Evolutionary conservation across 2,888 invertebrate species (phyloP), one percentile per base, ranked within the genome.

Genomic region (Synergus umbraculus): DNA sequence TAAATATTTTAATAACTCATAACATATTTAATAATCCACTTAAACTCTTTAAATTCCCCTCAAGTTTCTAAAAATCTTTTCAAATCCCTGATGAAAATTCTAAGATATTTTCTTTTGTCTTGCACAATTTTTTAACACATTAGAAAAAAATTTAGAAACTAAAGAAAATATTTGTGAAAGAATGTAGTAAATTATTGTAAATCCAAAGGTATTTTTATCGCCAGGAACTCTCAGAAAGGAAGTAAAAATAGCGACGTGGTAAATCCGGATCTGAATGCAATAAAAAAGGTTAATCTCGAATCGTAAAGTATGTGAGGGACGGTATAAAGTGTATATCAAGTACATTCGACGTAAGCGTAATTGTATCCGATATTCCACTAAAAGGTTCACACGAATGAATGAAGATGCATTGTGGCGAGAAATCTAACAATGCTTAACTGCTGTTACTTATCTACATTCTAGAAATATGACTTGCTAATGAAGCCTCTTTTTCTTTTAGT

Each of bases 311-410:
- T 54, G 73, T 54, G 29, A 73, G 54, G 73, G 54, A 54, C 37
- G n/a, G 37, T 54, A 37, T 73, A 54, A 54, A 54, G 37, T 73
- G 29, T 54, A 73, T 54, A 73, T 73, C n/a, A 73, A 73, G 54
- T 22, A 54, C 10, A 54, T 54, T 73, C 41, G 49, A 69, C 29
- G 69, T 54, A 69, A 73, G 29, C 29, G 29, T 49, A 73, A 73
- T 54, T 73, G 49, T 46, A 67, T 67, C 46, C 9, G 13, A 54
- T 12, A 73, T 73, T 73, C 73, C 9, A 73, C 54, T 29, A 46
- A 73, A 73, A 73, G 49, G 54, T 73, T 73, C 73, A 54, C 73
- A 73, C 73, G 73, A 54, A 54, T 29, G 37, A 73, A 73, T 54
- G n/a, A 10, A 37, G 54, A n/a, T 37, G 73, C 54, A 37, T 73